Base-by-base conservation (phyloP, 1,140 invertebrate genomes). In the Rhysida immarginata region DNA sequence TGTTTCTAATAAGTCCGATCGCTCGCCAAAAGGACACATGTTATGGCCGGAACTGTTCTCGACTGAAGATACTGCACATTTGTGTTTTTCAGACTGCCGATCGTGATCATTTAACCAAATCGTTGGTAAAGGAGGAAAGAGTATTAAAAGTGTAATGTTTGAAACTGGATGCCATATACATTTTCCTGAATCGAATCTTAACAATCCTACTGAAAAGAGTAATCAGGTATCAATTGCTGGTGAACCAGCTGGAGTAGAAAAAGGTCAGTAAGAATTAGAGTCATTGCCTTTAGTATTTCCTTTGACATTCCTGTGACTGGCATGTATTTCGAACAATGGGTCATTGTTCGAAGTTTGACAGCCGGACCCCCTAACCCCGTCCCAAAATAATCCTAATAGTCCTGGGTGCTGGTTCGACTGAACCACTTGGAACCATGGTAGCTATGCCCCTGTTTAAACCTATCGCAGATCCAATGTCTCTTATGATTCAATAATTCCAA, bases 101-200 rank as follows among this genome's bases (percentile, higher is more conserved):
- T 70, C 93, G 89, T 13, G 91, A 96, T 68, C 95, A 99, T 72
- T 96, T 92, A n/a, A n/a, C 2, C 93, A 97, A 68, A 94, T 98
- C 55, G 98, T 99, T 68, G 95, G 95, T 59, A 88, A 89, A 73
- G 88, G 88, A 54, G 95, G 94, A n/a, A 76, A 85, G 60, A 95
- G 90, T 57, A 96, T 96, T 61, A 94, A 95, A 68, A 79, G 83
- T 56, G 91, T 98, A 25, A 97, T 97, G 93, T 84, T 91, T 64
- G 88, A 92, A 59, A 97, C 94, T 0, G 80, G 82, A 14, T 97
- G 93, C 65, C 94, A 97, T 65, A 95, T 98, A 60, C 94, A 97
- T 74, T 97, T 98, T 71, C 94, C 94, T 23, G 94, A 98, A 72
- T 96, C 92, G 21, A 98, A 98, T 71, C 81, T 92, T 52, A 92